Percentiles rank a stretch among this genome's conserved stretches.
phyloP scores from a whole-genome alignment of 2,797 vertebrate species.

The Gambelia wislizenii region DNA sequence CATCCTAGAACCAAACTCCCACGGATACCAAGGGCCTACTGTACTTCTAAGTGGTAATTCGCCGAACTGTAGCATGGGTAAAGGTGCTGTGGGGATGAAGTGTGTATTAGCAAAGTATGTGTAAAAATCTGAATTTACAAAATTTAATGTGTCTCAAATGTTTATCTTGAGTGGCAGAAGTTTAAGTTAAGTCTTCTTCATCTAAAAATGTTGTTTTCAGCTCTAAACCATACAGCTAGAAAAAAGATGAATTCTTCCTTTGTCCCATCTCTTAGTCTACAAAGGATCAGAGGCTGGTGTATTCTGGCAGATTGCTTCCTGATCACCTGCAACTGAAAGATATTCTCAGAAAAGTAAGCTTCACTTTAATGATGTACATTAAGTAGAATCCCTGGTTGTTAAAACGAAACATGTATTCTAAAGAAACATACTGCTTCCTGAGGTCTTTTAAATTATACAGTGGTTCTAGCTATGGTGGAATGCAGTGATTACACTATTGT shows the following conservation, averaged over 20 bases:
- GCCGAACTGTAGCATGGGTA: background rate
- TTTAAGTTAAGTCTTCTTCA: conserved; percentile 7
- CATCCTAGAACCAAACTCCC: no score
- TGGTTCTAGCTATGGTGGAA: conserved; percentile 17
- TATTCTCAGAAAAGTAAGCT: conserved; percentile 94
- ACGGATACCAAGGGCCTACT: no score
- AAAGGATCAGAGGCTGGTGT: conserved; percentile 96
- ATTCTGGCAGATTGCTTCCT: conserved; percentile 95
- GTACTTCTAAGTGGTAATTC: background rate
- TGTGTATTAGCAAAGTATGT: background rate
- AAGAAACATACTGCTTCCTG: background rate
- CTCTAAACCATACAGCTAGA: conserved; percentile 57
- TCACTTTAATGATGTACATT: conserved; percentile 47
- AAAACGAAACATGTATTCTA: background rate
- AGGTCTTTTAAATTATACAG: background rate
- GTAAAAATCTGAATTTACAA: background rate
- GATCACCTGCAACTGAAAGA: conserved; percentile 95
- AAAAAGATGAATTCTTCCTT: conserved; percentile 74
- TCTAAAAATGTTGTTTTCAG: conserved; percentile 59
- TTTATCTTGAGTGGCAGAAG: conserved; percentile 1
- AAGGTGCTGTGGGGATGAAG: background rate
- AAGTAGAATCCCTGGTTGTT: background rate
- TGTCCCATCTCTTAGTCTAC: conserved; percentile 86
- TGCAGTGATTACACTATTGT: background rate
- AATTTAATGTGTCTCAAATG: conserved; percentile 47